Conservation (phyloP, 2,113 vertebrate genomes). For the Ictalurus furcatus region DNA sequence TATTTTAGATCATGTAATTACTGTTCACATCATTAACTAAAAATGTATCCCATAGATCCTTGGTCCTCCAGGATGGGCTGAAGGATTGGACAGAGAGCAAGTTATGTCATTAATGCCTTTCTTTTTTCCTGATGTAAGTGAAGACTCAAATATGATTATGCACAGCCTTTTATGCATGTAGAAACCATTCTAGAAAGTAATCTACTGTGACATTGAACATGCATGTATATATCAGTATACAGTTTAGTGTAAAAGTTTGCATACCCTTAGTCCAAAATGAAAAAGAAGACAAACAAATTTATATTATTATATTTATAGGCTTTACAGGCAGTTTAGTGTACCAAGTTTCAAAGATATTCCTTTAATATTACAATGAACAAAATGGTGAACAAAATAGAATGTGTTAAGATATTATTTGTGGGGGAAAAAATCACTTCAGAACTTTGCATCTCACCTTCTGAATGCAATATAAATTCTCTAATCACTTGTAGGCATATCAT, state of each 20-base stretch:
- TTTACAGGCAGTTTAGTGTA: not conserved
- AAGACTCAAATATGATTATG: not conserved
- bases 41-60: slow-evolving; percentile 55
- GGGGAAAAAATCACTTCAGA: not conserved
- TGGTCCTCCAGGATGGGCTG: slow-evolving; percentile 65
- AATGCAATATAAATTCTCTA: not conserved
- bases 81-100: slow-evolving; percentile 67
- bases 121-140: slow-evolving; percentile 63
- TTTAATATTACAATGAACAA: not conserved
- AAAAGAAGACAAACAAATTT: not conserved
- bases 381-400: not conserved
- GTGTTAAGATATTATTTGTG: not conserved
- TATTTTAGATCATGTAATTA: not conserved
- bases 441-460: not conserved
- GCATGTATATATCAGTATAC: not conserved
- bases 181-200: not conserved
- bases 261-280: not conserved
- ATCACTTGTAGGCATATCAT: not conserved
- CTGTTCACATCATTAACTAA: not conserved
- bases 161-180: not conserved
- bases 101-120: not conserved
- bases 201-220: not conserved
- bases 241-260: not conserved
- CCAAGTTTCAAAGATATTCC: not conserved
- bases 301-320: not conserved